Evolutionary conservation across 2,113 vertebrate genomes (phyloP).

Genomic region (Numenius arquata): DNA sequence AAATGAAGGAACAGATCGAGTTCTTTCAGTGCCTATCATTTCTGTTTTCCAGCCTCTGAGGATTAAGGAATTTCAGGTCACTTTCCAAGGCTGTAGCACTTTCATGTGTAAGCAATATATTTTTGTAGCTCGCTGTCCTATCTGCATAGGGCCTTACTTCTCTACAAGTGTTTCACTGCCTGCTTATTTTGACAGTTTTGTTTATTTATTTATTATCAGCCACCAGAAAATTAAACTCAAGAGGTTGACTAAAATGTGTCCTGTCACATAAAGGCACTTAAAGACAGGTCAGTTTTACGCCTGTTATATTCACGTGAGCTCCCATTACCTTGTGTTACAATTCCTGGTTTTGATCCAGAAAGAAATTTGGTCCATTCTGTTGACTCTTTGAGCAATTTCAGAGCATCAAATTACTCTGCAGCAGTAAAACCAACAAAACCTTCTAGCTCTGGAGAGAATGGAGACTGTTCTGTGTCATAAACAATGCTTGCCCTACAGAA

Average conservation of each 20-base stretch:
- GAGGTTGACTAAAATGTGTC: background rate
- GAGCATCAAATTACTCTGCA: conserved; percentile 2
- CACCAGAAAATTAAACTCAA: background rate
- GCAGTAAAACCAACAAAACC: conserved; percentile 1
- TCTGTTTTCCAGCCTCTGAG: background rate
- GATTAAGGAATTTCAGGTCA: background rate
- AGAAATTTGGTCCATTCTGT: background rate
- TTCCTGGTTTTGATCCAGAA: background rate
- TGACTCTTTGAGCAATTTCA: background rate
- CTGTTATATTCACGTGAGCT: background rate
- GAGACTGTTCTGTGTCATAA: background rate
- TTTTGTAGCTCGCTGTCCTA: background rate
- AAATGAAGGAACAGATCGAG: background rate
- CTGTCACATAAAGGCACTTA: background rate
- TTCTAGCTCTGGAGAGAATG: background rate
- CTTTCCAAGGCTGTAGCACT: background rate
- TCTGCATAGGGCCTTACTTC: background rate
- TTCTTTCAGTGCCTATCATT: background rate
- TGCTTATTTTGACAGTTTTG: background rate
- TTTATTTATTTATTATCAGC: background rate
- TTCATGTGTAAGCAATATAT: background rate
- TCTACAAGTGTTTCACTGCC: background rate
- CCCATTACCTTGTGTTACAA: background rate
- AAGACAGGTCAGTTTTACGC: background rate
- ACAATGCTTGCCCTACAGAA: background rate